These are phyloP conservation scores for Hylaea fasciaria DNA, from an alignment of 2,888 invertebrate genomes.

Conservation along the genomic window DNA sequence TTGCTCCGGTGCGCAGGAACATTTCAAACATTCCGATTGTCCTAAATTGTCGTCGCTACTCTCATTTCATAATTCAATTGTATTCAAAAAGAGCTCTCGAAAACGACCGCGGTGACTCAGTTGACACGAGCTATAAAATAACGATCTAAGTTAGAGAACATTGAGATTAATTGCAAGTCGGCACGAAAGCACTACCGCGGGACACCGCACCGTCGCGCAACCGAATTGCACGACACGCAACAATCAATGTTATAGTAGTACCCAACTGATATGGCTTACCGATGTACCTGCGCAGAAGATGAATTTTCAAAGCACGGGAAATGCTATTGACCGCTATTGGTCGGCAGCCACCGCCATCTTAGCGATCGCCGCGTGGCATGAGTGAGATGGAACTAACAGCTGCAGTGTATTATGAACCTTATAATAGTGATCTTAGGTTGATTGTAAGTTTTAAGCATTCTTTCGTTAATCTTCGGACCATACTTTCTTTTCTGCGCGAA, in stretches of 20 bases:
- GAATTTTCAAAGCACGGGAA: too few relatives aligned
- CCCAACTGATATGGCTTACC: too few relatives aligned
- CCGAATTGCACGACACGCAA: conserved; percentile 50
- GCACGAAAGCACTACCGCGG: conserved; percentile 52
- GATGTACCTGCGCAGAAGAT: too few relatives aligned
- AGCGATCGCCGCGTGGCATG: too few relatives aligned
- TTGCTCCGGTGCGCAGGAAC: background rate
- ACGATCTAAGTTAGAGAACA: conserved; percentile 49
- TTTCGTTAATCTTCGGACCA: too few relatives aligned
- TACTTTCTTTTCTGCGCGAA: too few relatives aligned
- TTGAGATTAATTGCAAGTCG: conserved; percentile 58
- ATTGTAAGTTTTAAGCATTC: too few relatives aligned
- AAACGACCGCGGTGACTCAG: conserved; percentile 41
- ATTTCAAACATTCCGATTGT: conserved; percentile 5
- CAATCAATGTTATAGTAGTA: conserved; percentile 43
- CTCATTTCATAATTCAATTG: conserved; percentile 29
- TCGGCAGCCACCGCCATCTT: too few relatives aligned
- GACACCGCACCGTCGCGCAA: conserved; percentile 40
- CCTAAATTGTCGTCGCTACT: conserved; percentile 16
- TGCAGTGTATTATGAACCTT: too few relatives aligned
- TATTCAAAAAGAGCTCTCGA: conserved; percentile 32
- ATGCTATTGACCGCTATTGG: too few relatives aligned
- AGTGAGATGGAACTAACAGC: too few relatives aligned
- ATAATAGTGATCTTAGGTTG: too few relatives aligned
- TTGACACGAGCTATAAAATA: conserved; percentile 53